Conservation (phyloP, 2,113 vertebrate species). For the Zingel zingel region DNA sequence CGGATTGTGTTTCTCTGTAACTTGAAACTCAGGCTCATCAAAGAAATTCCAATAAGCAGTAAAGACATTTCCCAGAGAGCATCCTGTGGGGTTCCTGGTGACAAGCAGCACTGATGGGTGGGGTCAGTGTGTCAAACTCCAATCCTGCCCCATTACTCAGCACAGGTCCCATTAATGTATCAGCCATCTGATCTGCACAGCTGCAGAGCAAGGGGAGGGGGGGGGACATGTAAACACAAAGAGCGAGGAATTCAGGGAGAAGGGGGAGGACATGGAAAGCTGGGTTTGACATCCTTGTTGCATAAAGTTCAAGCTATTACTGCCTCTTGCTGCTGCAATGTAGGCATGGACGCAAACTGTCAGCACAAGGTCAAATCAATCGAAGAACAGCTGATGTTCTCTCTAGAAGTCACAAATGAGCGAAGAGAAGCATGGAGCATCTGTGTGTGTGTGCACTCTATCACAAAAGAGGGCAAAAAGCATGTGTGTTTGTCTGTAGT, state of each 20-base stretch:
- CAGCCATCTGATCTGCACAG: conserved; percentile 77
- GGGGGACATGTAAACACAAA: conserved; percentile 62
- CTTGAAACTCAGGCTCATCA: conserved; percentile 74
- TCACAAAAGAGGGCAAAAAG: conserved; percentile 42
- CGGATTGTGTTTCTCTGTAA: conserved; percentile 75
- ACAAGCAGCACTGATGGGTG: conserved; percentile 67
- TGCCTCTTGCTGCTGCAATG: conserved; percentile 8
- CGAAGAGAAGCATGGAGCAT: background rate
- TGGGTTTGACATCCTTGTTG: conserved; percentile 39
- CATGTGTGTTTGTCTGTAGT: conserved; percentile 41
- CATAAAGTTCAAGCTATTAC: conserved; percentile 37
- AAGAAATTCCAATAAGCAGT: conserved; percentile 81
- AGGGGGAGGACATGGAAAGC: conserved; percentile 16
- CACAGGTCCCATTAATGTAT: conserved; percentile 76
- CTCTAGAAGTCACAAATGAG: conserved; percentile 35
- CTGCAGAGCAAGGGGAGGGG: conserved; percentile 42
- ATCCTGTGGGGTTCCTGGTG: conserved; percentile 74
- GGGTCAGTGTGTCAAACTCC: conserved; percentile 77
- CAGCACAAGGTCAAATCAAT: conserved; percentile 64
- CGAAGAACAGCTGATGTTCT: conserved; percentile 57
- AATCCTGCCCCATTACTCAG: conserved; percentile 81
- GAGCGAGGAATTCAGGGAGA: conserved; percentile 15
- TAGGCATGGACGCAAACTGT: conserved; percentile 33
- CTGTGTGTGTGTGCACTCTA: background rate
- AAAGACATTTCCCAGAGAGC: conserved; percentile 81